Conservation (phyloP, 1,140 invertebrate species). For the Drosophila athabasca region DNA sequence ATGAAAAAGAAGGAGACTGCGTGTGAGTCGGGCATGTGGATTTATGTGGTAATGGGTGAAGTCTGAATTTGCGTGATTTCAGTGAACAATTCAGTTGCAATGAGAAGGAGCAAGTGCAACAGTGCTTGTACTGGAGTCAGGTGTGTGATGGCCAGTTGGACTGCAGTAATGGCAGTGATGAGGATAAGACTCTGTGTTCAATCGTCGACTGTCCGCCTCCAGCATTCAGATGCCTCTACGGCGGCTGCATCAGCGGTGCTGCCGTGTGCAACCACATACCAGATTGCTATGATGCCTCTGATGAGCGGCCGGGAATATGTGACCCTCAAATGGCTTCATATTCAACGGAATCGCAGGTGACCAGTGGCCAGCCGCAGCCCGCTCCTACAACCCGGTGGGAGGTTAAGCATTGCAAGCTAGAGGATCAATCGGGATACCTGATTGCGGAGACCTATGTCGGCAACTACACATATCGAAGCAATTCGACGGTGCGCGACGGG, state of each 20-base stretch:
- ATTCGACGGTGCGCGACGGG: conserved; percentile 8
- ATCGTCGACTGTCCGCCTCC: conserved; percentile 85
- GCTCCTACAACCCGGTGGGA: background rate
- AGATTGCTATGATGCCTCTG: conserved; percentile 88
- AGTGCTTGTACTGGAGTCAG: conserved; percentile 40
- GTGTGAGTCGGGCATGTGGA: conserved; percentile 9
- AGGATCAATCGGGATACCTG: background rate
- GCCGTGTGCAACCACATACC: conserved; percentile 85
- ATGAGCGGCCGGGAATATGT: conserved; percentile 85
- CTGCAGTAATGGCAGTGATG: conserved; percentile 86
- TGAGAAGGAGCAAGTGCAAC: background rate
- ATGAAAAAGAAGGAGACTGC: background rate
- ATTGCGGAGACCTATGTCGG: conserved; percentile 2
- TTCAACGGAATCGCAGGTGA: too few relatives aligned
- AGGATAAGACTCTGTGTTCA: conserved; percentile 73
- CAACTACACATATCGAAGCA: background rate
- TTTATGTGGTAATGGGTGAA: too few relatives aligned
- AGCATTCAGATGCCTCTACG: conserved; percentile 40
- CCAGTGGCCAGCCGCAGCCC: too few relatives aligned
- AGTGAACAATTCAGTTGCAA: conserved; percentile 1
- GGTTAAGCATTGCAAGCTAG: background rate
- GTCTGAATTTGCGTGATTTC: too few relatives aligned
- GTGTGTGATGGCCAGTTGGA: conserved; percentile 82
- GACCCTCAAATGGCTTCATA: too few relatives aligned
- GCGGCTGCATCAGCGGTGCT: conserved; percentile 84